Conservation (phyloP, 2,797 vertebrate species). For the Mus caroli region DNA sequence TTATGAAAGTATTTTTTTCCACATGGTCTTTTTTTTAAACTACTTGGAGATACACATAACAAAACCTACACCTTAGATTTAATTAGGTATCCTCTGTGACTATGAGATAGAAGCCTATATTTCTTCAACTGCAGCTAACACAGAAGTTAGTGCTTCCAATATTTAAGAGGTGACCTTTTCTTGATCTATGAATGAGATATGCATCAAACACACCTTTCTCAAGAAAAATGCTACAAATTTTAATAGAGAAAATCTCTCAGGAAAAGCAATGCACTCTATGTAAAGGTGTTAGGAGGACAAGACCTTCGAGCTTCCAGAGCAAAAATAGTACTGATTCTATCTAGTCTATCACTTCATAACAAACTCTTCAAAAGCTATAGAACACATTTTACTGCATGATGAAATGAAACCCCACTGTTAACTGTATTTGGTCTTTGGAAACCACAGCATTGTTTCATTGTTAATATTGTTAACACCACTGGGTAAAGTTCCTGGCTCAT, state of each 20-base stretch:
- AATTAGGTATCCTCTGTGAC: neutral
- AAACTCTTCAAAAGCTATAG: neutral
- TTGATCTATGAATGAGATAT: neutral
- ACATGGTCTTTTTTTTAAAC: neutral
- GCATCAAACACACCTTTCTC: neutral
- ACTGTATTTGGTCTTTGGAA: neutral
- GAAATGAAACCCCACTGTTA: neutral
- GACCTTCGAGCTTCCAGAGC: neutral
- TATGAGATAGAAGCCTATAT: neutral
- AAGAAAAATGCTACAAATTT: neutral
- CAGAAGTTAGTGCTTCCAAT: neutral
- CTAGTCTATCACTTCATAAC: neutral
- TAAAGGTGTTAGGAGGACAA: neutral
- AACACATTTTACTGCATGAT: neutral
- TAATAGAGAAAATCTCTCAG: neutral
- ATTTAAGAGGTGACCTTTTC: neutral
- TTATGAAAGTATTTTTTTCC: neutral
- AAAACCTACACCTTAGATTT: neutral
- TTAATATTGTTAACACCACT: neutral
- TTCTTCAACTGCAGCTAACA: neutral
- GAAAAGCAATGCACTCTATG: neutral
- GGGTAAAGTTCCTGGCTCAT: neutral
- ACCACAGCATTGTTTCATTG: neutral
- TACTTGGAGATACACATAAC: neutral
- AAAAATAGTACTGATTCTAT: neutral